These are phyloP conservation scores for Plebejus melissa DNA, from an alignment of 2,888 invertebrate species.

Conservation along the genomic window DNA sequence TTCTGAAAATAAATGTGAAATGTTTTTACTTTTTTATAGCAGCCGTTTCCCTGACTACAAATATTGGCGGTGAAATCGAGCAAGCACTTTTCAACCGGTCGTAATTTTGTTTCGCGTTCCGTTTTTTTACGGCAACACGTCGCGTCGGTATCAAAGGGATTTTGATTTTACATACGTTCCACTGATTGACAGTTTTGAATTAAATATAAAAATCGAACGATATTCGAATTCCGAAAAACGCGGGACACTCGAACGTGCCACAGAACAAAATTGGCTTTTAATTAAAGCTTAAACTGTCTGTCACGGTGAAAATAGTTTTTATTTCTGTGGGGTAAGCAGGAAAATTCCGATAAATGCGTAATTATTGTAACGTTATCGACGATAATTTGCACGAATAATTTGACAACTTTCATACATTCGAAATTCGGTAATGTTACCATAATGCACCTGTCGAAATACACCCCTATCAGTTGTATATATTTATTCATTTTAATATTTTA, in stretches of 20 bases:
- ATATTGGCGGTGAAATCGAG: slow-evolving; percentile 17
- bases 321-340: background rate
- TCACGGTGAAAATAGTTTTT: background rate
- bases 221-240: background rate
- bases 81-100: slow-evolving; percentile 7
- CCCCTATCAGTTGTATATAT: too few species aligned
- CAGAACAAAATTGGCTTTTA: slow-evolving; percentile 8
- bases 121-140: slow-evolving; percentile 19
- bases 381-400: background rate
- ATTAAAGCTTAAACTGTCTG: background rate
- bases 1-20: background rate
- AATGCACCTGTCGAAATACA: too few species aligned
- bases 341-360: background rate
- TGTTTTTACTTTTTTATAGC: slow-evolving; percentile 11
- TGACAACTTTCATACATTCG: background rate
- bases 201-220: background rate
- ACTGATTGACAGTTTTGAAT: slow-evolving; percentile 23
- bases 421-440: too few species aligned
- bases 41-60: background rate
- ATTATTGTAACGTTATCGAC: background rate
- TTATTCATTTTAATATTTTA: too few species aligned
- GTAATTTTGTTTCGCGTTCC: slow-evolving; percentile 17
- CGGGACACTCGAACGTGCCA: background rate
- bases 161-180: slow-evolving; percentile 9
- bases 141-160: slow-evolving; percentile 17